Evolutionary conservation across 2,888 invertebrate species (phyloP).

Genomic region (Athripsodes cinereus): DNA sequence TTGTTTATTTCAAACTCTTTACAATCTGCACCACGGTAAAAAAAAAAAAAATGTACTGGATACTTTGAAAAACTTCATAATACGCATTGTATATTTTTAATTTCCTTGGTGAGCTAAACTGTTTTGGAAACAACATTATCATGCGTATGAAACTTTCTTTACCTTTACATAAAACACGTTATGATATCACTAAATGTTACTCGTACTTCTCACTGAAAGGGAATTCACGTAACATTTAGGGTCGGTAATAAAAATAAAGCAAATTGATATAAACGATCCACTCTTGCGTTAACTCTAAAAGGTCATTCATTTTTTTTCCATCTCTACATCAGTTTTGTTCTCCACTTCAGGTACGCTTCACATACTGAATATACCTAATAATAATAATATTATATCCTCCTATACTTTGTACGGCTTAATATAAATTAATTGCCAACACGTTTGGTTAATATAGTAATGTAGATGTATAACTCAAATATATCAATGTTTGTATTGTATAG

Average conservation of each 20-base stretch:
- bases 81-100: no score
- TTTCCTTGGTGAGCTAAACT: no score
- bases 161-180: neutral
- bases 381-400: no score
- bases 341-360: neutral
- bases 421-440: neutral
- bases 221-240: slow-evolving; percentile 11
- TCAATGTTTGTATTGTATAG: no score
- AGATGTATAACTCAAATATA: no score
- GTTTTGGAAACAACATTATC: no score
- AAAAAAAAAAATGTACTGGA: no score
- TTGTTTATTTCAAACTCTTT: no score
- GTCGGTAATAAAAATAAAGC: slow-evolving; percentile 15
- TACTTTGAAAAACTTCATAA: no score
- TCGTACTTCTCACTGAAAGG: slow-evolving; percentile 3
- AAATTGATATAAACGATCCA: slow-evolving; percentile 25
- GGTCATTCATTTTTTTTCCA: slow-evolving; percentile 1
- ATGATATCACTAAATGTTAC: neutral
- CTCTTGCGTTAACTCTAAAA: slow-evolving; percentile 3
- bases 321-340: neutral
- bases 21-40: no score
- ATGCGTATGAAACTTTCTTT: neutral
- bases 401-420: neutral
- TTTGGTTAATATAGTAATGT: neutral
- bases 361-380: neutral